A percentile compares a stretch with the other conserved stretches of the same genome.
Evolutionary conservation across 2,888 invertebrate genomes (phyloP).

Genomic region (Ariolimax columbianus): DNA sequence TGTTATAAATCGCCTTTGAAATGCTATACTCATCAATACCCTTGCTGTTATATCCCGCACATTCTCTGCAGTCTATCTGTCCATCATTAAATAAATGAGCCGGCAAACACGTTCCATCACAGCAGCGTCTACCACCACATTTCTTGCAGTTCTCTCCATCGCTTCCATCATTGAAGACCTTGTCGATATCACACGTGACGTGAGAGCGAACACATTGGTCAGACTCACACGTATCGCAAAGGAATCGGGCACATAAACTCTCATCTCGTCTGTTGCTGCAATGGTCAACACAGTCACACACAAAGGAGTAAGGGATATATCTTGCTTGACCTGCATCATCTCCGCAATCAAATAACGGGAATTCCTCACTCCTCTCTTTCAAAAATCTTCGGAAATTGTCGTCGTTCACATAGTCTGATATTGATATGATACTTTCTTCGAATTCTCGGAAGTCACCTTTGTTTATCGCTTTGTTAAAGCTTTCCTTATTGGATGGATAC

Average conservation of each 20-base stretch:
- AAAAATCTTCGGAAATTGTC: background rate
- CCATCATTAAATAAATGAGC: too few species aligned
- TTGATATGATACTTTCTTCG: background rate
- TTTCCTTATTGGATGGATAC: background rate
- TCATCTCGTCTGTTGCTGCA: constrained; percentile 16
- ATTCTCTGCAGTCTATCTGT: too few species aligned
- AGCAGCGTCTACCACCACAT: too few species aligned
- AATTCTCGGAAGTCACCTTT: background rate
- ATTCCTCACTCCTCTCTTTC: background rate
- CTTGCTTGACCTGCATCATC: background rate
- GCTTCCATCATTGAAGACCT: too few species aligned
- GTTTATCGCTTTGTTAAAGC: background rate
- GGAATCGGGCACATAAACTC: background rate
- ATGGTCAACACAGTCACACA: constrained; percentile 8
- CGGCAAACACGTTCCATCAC: too few species aligned
- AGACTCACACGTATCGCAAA: too few species aligned
- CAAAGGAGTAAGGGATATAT: background rate
- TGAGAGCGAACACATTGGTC: too few species aligned
- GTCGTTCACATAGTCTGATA: background rate
- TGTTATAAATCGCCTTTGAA: too few species aligned
- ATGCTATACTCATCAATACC: too few species aligned
- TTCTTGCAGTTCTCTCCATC: too few species aligned
- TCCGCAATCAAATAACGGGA: background rate
- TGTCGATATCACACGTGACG: too few species aligned
- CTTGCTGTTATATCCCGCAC: too few species aligned